Evolutionary conservation across 1,140 invertebrate genomes (phyloP).

Genomic region (Drosophila fuyamai): DNA sequence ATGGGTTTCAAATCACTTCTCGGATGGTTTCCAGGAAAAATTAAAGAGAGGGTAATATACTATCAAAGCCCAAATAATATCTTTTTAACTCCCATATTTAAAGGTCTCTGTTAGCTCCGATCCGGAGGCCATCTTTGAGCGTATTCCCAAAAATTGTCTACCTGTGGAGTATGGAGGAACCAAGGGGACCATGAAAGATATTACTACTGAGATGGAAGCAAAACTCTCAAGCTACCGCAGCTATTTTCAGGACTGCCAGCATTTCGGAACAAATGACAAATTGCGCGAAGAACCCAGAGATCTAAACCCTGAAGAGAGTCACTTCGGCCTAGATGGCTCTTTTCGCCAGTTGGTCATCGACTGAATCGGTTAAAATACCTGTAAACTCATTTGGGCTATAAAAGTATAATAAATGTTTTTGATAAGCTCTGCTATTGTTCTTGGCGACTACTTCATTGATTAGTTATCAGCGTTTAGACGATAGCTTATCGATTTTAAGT

Average conservation of each 20-base stretch:
- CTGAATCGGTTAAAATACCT: constrained; percentile 30
- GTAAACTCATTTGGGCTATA: constrained; percentile 1
- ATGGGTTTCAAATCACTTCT: constrained; percentile 85
- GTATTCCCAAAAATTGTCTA: constrained; percentile 84
- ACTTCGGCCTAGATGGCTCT: constrained; percentile 87
- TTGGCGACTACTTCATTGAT: constrained; percentile 12
- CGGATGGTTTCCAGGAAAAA: constrained; percentile 81
- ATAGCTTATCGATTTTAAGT: constrained; percentile 26
- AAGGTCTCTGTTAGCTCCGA: constrained; percentile 72
- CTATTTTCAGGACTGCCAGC: constrained; percentile 85
- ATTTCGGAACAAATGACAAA: constrained; percentile 86
- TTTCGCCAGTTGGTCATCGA: constrained; percentile 85
- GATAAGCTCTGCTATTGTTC: constrained; percentile 22
- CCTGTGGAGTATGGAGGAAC: constrained; percentile 87
- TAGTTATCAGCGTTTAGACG: constrained; percentile 28
- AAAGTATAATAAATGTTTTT: constrained; percentile 49
- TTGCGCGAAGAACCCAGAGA: constrained; percentile 81
- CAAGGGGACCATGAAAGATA: constrained; percentile 85
- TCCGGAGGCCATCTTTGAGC: constrained; percentile 84
- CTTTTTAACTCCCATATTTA: not conserved
- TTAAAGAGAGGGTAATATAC: constrained; percentile 59
- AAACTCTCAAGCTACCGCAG: constrained; percentile 85
- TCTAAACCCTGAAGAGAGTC: constrained; percentile 58
- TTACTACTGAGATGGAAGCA: constrained; percentile 85
- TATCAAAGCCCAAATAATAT: not conserved